These are phyloP conservation scores for Carcina quercana DNA, from an alignment of 2,888 invertebrate genomes.

Conservation along the genomic window DNA sequence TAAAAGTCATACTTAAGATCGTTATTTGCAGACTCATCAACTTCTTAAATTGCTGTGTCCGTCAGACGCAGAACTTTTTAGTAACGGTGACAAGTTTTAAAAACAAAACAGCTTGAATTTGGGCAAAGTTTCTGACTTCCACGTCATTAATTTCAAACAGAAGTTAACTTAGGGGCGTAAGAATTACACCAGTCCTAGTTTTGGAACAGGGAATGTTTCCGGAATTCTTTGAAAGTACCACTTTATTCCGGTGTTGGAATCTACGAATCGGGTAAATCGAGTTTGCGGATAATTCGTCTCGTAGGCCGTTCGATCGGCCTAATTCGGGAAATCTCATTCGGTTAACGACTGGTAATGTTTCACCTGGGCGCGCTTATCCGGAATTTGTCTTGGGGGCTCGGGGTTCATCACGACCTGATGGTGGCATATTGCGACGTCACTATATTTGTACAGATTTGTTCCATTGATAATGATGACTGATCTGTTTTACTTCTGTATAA, in stretches of 20 bases:
- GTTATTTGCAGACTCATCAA: no score
- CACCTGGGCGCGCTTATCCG: conserved; percentile 44
- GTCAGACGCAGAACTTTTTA: no score
- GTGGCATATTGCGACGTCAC: background rate
- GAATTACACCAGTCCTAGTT: conserved; percentile 56
- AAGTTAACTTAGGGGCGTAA: conserved; percentile 40
- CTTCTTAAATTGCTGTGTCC: no score
- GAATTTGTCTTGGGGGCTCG: conserved; percentile 35
- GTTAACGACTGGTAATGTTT: conserved; percentile 52
- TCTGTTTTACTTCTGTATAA: no score
- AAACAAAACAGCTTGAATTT: conserved; percentile 25
- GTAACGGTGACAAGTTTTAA: no score
- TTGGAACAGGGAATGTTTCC: conserved; percentile 39
- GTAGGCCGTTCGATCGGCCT: conserved; percentile 49
- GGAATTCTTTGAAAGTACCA: conserved; percentile 40
- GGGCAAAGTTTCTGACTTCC: conserved; percentile 32
- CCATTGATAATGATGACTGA: no score
- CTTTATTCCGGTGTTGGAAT: conserved; percentile 34
- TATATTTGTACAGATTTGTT: no score
- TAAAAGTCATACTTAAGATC: no score
- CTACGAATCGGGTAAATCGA: conserved; percentile 39
- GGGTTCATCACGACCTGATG: conserved; percentile 14
- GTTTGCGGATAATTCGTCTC: conserved; percentile 46
- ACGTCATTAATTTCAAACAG: conserved; percentile 48
- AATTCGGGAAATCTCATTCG: conserved; percentile 50